Evolutionary conservation across 2,888 invertebrate species (phyloP), one percentile per base, ranked within the genome.

Genomic region (Drepana falcataria): DNA sequence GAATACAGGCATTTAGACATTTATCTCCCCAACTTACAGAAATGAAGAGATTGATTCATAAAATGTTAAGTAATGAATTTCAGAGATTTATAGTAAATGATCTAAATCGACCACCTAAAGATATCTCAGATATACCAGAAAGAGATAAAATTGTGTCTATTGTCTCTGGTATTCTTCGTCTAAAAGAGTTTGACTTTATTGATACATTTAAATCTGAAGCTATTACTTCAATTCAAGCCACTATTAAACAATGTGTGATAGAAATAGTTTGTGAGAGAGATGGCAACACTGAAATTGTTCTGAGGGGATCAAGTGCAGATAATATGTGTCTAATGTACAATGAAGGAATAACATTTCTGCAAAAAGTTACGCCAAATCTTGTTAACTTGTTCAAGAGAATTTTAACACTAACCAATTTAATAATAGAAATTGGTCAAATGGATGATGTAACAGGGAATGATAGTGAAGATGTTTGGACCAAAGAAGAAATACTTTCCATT

Each of bases 11-110:
- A 78, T 97, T 99, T 79, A 95, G 99, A 68, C 98, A 99, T 90
- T 91, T 99, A 59, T 96, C 98, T 56, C 97, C 98, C 56, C 99
- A 99, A 84, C 92, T 99, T 53, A 95, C 95, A 59, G 99, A 99
- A 92, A 96, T 99, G 95, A 96, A 97, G 73, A 95, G 96, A 75
- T 92, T 99, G 34, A 99, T 99, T 66, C 98, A 98, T 77, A 98
- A 97, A 89, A 98, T 99, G 98, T 93, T 99, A 66, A 95, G 95
- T 59, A 96, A 97, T 54, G 99, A 99, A 84, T 98, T 99, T 82
- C 95, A 96, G 73, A 94, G 96, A 66, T 97, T 97, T 81, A 95
- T 98, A 53, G 96, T 98, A 2, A 94, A 95, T 21, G 99, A 99
- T 85, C 92, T 99, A 35, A 98, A 97, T 87, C 92, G 98, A 69